These are phyloP conservation scores for Lamproptera curius DNA, from an alignment of 2,888 invertebrate species.

Conservation along the genomic window DNA sequence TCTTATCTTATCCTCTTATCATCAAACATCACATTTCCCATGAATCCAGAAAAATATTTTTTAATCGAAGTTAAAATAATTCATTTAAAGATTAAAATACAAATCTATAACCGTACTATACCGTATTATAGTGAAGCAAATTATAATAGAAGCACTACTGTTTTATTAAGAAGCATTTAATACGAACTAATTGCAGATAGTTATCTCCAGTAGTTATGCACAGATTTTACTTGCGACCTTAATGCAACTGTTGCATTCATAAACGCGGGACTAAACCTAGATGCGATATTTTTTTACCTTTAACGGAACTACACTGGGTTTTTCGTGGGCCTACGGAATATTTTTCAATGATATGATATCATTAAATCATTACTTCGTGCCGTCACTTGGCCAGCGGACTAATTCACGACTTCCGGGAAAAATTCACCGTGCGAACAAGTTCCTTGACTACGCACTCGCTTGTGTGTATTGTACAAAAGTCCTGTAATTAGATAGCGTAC, in stretches of 20 bases:
- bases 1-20: no score
- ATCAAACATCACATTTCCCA: no score
- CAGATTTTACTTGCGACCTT: constrained; percentile 14
- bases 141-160: no score
- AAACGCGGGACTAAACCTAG: constrained; percentile 27
- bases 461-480: neutral
- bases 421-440: constrained; percentile 11
- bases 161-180: no score
- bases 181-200: constrained; percentile 6
- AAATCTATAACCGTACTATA: no score
- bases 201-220: constrained; percentile 3
- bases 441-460: no score
- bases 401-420: constrained; percentile 19
- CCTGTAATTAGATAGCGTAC: neutral
- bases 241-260: constrained; percentile 12
- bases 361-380: constrained; percentile 13
- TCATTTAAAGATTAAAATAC: no score
- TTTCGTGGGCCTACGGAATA: constrained; percentile 27
- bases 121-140: no score
- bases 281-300: constrained; percentile 28
- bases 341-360: constrained; percentile 16
- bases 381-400: constrained; percentile 8
- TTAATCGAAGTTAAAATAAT: no score
- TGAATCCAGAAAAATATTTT: no score
- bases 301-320: constrained; percentile 33